Evolutionary conservation across 2,113 vertebrate genomes (phyloP).

Genomic region (Machaerirhynchus nigripectus): DNA sequence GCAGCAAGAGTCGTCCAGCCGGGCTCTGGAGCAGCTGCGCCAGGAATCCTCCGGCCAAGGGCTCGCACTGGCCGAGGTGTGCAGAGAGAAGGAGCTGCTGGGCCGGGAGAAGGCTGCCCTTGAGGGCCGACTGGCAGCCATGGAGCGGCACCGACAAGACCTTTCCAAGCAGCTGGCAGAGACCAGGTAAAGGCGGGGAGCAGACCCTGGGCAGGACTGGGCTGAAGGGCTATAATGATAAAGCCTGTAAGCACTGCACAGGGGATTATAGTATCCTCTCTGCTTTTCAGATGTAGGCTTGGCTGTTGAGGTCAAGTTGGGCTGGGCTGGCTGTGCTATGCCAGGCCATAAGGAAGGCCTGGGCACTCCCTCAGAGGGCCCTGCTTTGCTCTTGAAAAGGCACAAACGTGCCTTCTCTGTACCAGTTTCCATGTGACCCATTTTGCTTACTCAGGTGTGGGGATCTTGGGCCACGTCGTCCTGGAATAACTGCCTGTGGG

Average conservation of each 20-base stretch:
- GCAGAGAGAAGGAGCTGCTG: slow-evolving; percentile 71
- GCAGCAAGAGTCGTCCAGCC: slow-evolving; percentile 36
- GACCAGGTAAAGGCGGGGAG: slow-evolving; percentile 70
- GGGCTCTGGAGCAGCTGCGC: slow-evolving; percentile 64
- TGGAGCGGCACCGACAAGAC: slow-evolving; percentile 61
- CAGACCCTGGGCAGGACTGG: neutral
- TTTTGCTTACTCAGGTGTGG: too few species aligned
- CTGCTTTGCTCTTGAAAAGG: too few species aligned
- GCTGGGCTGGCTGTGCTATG: too few species aligned
- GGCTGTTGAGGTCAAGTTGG: neutral
- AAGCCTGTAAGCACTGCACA: neutral
- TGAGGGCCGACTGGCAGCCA: slow-evolving; percentile 60
- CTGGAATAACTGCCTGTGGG: too few species aligned
- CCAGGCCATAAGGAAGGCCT: too few species aligned
- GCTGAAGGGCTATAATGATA: neutral
- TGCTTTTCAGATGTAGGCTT: neutral
- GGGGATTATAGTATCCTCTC: neutral
- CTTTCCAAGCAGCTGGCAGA: slow-evolving; percentile 73
- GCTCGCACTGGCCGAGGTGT: slow-evolving; percentile 33
- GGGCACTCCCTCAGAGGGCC: too few species aligned
- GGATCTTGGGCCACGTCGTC: too few species aligned
- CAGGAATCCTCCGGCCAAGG: slow-evolving; percentile 36
- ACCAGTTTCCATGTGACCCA: too few species aligned
- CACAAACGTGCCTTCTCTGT: too few species aligned
- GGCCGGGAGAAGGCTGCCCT: slow-evolving; percentile 69